Evolutionary conservation across 2,113 vertebrate genomes (phyloP).

Genomic region (Nesoenas mayeri): DNA sequence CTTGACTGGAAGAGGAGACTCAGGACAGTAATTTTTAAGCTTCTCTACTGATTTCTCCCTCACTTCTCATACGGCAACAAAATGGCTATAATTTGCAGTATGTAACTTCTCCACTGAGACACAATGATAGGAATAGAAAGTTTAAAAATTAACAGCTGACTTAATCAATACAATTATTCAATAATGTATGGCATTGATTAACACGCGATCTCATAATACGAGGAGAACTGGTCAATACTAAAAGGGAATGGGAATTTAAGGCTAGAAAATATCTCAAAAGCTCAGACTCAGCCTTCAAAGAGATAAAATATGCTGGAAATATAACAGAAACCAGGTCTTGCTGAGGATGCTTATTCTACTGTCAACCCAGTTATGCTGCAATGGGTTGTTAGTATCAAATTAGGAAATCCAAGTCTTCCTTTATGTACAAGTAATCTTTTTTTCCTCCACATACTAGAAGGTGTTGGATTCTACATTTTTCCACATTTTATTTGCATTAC

Average conservation of each 20-base stretch:
- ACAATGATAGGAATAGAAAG: not conserved
- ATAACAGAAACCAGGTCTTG: constrained; percentile 2
- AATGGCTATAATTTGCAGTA: not conserved
- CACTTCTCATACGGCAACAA: constrained; percentile 9
- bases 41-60: not conserved
- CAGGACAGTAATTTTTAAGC: not conserved
- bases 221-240: not conserved
- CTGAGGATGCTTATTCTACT: constrained; percentile 3
- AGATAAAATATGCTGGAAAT: not conserved
- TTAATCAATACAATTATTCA: not conserved
- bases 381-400: not conserved
- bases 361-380: not conserved
- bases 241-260: not conserved
- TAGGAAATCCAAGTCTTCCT: not conserved
- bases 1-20: not conserved
- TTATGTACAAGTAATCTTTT: not conserved
- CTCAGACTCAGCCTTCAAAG: not conserved
- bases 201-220: not conserved
- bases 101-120: not conserved
- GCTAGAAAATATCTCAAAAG: not conserved
- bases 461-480: not conserved
- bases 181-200: not conserved
- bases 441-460: not conserved
- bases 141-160: constrained; percentile 26
- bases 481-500: not conserved